Conservation (phyloP, 2,888 invertebrate species). For the Ennomos quercinarius region DNA sequence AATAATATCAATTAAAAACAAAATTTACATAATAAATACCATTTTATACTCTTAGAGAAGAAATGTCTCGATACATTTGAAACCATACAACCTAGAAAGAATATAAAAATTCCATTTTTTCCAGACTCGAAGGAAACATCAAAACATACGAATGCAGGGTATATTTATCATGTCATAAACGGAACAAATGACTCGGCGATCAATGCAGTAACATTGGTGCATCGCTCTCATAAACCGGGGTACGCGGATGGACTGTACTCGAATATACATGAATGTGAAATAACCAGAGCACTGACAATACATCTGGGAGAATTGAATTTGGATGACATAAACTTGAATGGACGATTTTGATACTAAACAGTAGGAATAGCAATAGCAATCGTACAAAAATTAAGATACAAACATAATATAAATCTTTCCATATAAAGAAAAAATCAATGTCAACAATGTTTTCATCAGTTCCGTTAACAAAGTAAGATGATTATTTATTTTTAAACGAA, state of each 20-base stretch:
- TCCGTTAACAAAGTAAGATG: too few relatives aligned
- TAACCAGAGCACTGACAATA: slow-evolving; percentile 32
- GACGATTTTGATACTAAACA: slow-evolving; percentile 24
- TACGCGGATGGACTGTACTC: slow-evolving; percentile 32
- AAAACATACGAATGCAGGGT: slow-evolving; percentile 31
- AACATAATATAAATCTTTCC: too few relatives aligned
- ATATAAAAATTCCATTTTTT: slow-evolving; percentile 21
- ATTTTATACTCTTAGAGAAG: slow-evolving; percentile 1
- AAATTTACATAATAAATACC: too few relatives aligned
- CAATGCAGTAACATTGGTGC: slow-evolving; percentile 39
- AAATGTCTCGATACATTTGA: slow-evolving; percentile 12
- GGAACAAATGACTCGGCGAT: slow-evolving; percentile 35
- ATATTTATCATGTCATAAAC: slow-evolving; percentile 35
- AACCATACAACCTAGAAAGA: slow-evolving; percentile 13
- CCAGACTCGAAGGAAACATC: slow-evolving; percentile 25
- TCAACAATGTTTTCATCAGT: too few relatives aligned
- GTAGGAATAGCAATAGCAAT: not conserved
- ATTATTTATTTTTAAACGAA: too few relatives aligned
- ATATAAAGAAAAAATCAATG: too few relatives aligned
- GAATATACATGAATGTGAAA: slow-evolving; percentile 30
- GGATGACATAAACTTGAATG: slow-evolving; percentile 32
- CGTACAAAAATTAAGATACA: not conserved
- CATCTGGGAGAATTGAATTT: slow-evolving; percentile 35
- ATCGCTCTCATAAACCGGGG: slow-evolving; percentile 42
- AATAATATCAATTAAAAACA: too few relatives aligned